Conservation (phyloP, 2,888 invertebrate genomes). For the Cephus nigrinus region DNA sequence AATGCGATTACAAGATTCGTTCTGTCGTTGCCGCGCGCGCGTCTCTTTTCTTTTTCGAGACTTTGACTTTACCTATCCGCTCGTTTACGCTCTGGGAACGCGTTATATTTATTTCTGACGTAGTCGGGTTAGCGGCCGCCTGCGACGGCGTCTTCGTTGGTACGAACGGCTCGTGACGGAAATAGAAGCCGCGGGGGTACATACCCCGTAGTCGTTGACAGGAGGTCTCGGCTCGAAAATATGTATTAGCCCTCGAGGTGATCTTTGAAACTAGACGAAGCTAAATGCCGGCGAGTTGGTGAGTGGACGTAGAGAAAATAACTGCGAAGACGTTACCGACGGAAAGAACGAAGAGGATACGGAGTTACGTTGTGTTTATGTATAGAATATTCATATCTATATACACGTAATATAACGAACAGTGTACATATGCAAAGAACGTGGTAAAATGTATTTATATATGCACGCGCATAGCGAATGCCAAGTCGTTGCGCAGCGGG, state of each 20-base stretch:
- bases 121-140: constrained; percentile 10
- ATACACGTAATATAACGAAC: background rate
- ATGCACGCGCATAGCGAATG: constrained; percentile 10
- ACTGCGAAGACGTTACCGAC: background rate
- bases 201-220: constrained; percentile 30
- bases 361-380: background rate
- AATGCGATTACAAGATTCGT: background rate
- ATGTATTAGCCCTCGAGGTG: constrained; percentile 13
- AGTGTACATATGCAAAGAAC: background rate
- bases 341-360: background rate
- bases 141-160: constrained; percentile 10
- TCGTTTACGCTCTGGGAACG: background rate
- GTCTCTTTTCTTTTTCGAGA: background rate
- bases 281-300: constrained; percentile 14
- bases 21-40: background rate
- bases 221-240: constrained; percentile 28
- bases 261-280: constrained; percentile 32
- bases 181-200: constrained; percentile 37
- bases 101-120: constrained; percentile 37
- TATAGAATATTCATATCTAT: background rate
- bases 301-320: background rate
- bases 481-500: background rate
- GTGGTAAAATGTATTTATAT: constrained; percentile 10
- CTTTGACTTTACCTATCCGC: background rate
- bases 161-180: constrained; percentile 30